Percentiles rank a stretch among this genome's conserved stretches.
phyloP scores from a whole-genome alignment of 2,888 invertebrate species.

The Eurytoma californica region DNA sequence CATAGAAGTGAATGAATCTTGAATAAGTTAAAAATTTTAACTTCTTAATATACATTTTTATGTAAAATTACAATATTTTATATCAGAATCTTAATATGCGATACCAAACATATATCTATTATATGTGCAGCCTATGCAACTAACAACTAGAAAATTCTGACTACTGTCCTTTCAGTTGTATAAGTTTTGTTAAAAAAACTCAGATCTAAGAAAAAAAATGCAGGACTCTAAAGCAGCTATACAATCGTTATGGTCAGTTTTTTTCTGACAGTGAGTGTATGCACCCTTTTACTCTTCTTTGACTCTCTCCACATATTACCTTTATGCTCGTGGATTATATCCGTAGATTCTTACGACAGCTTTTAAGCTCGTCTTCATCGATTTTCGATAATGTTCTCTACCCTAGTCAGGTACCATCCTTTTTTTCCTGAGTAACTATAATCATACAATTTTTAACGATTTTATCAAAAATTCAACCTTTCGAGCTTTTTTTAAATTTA shows the following conservation, averaged over 20 bases:
- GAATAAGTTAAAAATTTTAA: too few relatives aligned
- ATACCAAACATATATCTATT: too few relatives aligned
- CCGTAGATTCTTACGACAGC: not conserved
- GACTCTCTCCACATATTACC: not conserved
- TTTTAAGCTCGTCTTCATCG: not conserved
- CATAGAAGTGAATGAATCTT: too few relatives aligned
- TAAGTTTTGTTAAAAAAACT: too few relatives aligned
- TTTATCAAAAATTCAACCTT: not conserved
- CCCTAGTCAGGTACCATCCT: not conserved
- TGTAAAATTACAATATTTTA: too few relatives aligned
- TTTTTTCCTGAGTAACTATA: not conserved
- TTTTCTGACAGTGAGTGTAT: not conserved
- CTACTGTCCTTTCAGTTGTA: too few relatives aligned
- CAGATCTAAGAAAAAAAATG: too few relatives aligned
- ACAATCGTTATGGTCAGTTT: not conserved
- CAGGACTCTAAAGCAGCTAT: not conserved
- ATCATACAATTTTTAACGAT: too few relatives aligned
- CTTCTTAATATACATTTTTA: too few relatives aligned
- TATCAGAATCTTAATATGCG: too few relatives aligned
- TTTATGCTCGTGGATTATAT: not conserved
- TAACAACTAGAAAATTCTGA: too few relatives aligned
- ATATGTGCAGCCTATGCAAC: too few relatives aligned
- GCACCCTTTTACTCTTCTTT: not conserved
- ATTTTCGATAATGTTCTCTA: slow-evolving; percentile 2
- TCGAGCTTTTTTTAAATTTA: not conserved